Conservation (phyloP, 2,797 vertebrate genomes). For the Microchirus variegatus region DNA sequence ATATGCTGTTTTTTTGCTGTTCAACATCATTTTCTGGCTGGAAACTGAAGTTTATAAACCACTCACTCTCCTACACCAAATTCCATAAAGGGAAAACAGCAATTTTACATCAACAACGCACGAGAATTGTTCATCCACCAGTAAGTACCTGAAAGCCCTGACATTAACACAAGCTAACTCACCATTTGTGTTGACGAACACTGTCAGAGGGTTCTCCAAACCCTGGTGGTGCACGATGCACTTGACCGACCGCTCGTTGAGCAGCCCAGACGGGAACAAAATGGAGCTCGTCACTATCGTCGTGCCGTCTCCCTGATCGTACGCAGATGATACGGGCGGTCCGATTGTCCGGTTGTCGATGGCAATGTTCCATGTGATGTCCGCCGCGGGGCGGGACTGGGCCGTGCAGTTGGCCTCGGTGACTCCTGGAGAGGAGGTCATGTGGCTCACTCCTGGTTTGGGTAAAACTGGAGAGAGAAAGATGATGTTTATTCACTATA, state of each 20-base stretch:
- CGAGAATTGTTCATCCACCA: too few relatives aligned
- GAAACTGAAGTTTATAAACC: too few relatives aligned
- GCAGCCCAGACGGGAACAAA: slow-evolving; percentile 57
- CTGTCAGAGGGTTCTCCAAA: slow-evolving; percentile 59
- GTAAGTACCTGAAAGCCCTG: too few relatives aligned
- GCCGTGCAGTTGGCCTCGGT: slow-evolving; percentile 82
- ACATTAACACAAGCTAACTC: slow-evolving; percentile 18
- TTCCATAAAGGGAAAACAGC: too few relatives aligned
- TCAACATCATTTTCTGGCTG: too few relatives aligned
- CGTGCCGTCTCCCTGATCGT: slow-evolving; percentile 77
- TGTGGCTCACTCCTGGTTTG: slow-evolving; percentile 70
- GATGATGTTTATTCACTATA: background rate
- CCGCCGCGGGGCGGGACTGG: slow-evolving; percentile 72
- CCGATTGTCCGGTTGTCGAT: slow-evolving; percentile 73
- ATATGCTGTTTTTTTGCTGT: too few relatives aligned
- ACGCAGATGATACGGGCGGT: slow-evolving; percentile 47
- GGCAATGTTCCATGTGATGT: slow-evolving; percentile 73
- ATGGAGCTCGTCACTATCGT: slow-evolving; percentile 76
- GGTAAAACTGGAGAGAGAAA: slow-evolving; percentile 73
- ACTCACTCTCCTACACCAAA: too few relatives aligned
- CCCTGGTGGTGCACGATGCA: slow-evolving; percentile 79
- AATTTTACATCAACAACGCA: too few relatives aligned
- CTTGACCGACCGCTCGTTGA: slow-evolving; percentile 61
- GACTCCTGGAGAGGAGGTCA: slow-evolving; percentile 54
- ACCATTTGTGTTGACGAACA: slow-evolving; percentile 66